Conservation (phyloP, 2,113 vertebrate species). For the Genyomyrus donnyi region DNA sequence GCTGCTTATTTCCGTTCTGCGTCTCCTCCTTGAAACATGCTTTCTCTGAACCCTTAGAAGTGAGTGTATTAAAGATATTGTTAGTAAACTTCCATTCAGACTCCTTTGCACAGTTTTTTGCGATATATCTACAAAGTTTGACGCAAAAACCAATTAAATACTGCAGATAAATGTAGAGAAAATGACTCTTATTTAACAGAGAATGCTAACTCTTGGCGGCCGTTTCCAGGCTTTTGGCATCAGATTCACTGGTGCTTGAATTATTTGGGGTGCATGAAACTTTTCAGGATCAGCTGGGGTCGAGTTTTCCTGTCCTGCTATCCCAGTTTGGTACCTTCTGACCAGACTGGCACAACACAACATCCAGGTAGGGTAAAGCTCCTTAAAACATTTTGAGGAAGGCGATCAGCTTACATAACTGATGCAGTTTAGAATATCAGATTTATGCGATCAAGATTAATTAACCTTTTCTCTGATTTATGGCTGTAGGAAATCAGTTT, state of each 20-base stretch:
- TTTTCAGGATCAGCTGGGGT: neutral
- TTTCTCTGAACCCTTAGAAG: neutral
- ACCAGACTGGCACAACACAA: neutral
- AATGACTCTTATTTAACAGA: neutral
- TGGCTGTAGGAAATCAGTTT: neutral
- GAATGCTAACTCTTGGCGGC: neutral
- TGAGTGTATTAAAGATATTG: neutral
- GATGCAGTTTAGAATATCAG: constrained; percentile 4
- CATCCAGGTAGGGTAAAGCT: neutral
- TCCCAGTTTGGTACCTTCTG: neutral
- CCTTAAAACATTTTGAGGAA: neutral
- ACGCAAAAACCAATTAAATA: neutral
- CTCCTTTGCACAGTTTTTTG: neutral
- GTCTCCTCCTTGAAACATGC: neutral
- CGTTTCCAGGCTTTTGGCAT: neutral
- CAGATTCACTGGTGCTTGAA: neutral
- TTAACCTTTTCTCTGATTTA: neutral
- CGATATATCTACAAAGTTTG: neutral
- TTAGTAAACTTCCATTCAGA: neutral
- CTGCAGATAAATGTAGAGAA: neutral
- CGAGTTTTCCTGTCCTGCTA: neutral
- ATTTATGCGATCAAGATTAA: neutral
- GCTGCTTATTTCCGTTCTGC: too few relatives aligned
- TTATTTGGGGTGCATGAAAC: neutral
- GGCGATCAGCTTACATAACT: neutral